These are phyloP conservation scores for Spodoptera picta DNA, from an alignment of 2,888 invertebrate species.

Conservation along the genomic window DNA sequence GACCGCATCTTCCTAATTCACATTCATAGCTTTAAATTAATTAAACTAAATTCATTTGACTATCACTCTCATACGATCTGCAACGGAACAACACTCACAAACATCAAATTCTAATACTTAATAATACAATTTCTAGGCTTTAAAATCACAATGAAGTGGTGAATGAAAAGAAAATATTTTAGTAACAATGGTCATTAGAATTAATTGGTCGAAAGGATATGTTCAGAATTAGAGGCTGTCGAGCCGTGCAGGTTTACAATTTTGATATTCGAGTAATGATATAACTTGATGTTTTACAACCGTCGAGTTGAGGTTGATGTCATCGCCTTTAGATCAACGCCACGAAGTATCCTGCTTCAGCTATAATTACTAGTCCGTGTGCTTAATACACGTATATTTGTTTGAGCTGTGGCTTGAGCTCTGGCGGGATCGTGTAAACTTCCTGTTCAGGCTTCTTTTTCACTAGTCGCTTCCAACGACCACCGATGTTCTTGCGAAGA, in stretches of 20 bases:
- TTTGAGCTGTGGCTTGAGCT: constrained; percentile 95
- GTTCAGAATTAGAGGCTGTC: constrained; percentile 72
- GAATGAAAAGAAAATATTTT: constrained; percentile 79
- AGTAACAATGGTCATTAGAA: constrained; percentile 81
- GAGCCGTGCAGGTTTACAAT: constrained; percentile 74
- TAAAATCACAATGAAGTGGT: constrained; percentile 86
- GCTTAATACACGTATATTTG: constrained; percentile 95
- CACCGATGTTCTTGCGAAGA: constrained; percentile 95
- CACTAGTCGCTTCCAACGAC: constrained; percentile 95
- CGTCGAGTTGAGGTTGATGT: constrained; percentile 76
- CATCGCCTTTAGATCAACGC: constrained; percentile 70
- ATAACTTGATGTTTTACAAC: constrained; percentile 80
- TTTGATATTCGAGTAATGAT: constrained; percentile 84
- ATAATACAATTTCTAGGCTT: constrained; percentile 86
- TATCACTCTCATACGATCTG: constrained; percentile 84
- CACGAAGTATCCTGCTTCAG: constrained; percentile 82
- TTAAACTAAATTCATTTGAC: constrained; percentile 87
- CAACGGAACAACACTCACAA: constrained; percentile 81
- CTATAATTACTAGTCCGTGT: constrained; percentile 67
- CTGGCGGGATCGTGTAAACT: constrained; percentile 95
- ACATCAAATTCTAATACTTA: constrained; percentile 88
- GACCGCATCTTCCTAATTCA: constrained; percentile 87
- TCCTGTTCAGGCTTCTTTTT: constrained; percentile 95
- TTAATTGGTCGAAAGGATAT: constrained; percentile 88
- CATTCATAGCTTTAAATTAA: constrained; percentile 86